Evolutionary conservation across 2,113 vertebrate species (phyloP).

Genomic region (Phalacrocorax aristotelis): DNA sequence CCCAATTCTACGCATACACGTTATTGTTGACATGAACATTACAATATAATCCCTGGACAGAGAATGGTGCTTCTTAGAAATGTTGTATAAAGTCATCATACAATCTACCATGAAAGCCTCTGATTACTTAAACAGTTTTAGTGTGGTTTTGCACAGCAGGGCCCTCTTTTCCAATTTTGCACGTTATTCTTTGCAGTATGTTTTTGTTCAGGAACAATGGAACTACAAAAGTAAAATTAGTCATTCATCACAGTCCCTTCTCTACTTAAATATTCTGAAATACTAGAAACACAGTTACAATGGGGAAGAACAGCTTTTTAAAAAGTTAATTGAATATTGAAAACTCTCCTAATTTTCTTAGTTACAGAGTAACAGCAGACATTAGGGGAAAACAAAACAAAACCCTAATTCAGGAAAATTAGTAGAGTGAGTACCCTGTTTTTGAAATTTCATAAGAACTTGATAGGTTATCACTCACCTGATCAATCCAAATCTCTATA

Average conservation of each 20-base stretch:
- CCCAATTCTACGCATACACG: neutral
- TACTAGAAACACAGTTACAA: neutral
- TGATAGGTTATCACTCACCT: neutral
- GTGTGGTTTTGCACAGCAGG: constrained; percentile 42
- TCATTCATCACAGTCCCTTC: neutral
- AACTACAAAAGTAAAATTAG: constrained; percentile 19
- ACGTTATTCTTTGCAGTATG: constrained; percentile 2
- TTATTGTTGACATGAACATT: neutral
- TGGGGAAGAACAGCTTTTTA: constrained; percentile 23
- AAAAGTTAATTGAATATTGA: constrained; percentile 21
- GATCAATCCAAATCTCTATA: neutral
- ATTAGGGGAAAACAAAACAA: neutral
- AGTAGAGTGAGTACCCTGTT: neutral
- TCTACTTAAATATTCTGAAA: constrained; percentile 26
- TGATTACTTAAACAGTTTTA: constrained; percentile 6
- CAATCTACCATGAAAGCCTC: constrained; percentile 27
- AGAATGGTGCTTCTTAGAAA: neutral
- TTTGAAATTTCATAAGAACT: constrained; percentile 23
- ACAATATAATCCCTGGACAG: neutral
- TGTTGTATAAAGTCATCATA: neutral
- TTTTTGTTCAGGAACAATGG: constrained; percentile 47
- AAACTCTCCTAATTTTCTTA: constrained; percentile 4
- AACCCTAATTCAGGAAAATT: constrained; percentile 13
- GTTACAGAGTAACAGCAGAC: neutral
- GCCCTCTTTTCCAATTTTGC: constrained; percentile 23